Conservation (phyloP, 2,113 vertebrate genomes). For the Manacus vitellinus region DNA sequence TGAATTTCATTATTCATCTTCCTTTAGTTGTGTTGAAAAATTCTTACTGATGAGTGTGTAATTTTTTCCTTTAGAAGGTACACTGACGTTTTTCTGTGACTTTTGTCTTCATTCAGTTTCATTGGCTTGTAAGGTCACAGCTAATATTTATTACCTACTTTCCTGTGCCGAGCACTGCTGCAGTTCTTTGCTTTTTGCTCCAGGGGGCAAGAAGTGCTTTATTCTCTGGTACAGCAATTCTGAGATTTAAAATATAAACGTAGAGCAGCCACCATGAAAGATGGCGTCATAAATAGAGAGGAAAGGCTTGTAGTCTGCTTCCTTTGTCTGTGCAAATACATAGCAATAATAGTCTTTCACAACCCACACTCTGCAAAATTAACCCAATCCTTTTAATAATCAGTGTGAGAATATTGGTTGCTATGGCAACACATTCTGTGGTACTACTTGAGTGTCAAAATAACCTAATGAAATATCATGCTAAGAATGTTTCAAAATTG, state of each 20-base stretch:
- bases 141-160: neutral
- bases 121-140: neutral
- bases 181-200: slow-evolving; percentile 30
- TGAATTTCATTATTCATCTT: neutral
- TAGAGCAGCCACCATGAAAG: neutral
- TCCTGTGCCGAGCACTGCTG: neutral
- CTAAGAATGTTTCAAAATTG: slow-evolving; percentile 15
- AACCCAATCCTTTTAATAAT: slow-evolving; percentile 35
- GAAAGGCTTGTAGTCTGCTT: neutral
- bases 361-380: neutral
- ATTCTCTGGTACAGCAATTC: neutral
- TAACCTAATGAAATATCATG: slow-evolving; percentile 37
- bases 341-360: neutral
- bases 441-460: slow-evolving; percentile 38
- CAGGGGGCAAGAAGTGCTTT: slow-evolving; percentile 19
- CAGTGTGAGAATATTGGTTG: slow-evolving; percentile 31
- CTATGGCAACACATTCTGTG: slow-evolving; percentile 28
- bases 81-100: neutral
- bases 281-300: neutral
- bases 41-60: neutral
- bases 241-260: neutral
- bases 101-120: neutral
- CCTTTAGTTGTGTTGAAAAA: neutral
- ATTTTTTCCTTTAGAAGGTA: neutral
- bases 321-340: neutral